Conservation (phyloP, 2,888 invertebrate species). For the Eristalis pertinax region DNA sequence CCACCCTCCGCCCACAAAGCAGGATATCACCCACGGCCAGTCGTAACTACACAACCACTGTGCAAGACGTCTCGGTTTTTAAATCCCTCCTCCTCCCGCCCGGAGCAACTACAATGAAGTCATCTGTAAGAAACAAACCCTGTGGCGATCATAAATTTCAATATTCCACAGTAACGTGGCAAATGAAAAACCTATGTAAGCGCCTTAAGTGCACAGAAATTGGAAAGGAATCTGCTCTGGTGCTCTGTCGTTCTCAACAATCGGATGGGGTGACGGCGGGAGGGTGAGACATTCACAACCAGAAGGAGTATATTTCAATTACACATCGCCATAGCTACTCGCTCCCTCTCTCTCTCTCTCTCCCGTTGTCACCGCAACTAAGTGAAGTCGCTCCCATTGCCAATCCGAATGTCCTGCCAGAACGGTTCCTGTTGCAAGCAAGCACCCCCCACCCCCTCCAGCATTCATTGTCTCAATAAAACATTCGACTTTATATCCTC, state of each 20-base stretch:
- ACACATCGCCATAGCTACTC: constrained; percentile 20
- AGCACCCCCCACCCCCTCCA: neutral
- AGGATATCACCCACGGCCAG: neutral
- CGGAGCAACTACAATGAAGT: neutral
- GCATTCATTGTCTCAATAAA: constrained; percentile 57
- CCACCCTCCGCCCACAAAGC: too few relatives aligned
- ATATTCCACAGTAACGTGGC: constrained; percentile 43
- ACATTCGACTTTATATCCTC: constrained; percentile 56
- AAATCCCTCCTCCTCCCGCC: neutral
- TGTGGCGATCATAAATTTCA: constrained; percentile 53
- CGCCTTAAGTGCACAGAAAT: constrained; percentile 51
- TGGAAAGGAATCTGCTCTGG: constrained; percentile 22
- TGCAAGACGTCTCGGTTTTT: neutral
- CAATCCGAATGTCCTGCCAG: neutral
- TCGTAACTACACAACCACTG: neutral
- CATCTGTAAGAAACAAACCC: neutral
- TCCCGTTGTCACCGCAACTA: constrained; percentile 17
- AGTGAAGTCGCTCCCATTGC: constrained; percentile 10
- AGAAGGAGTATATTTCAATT: constrained; percentile 63
- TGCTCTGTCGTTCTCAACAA: neutral
- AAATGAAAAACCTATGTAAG: constrained; percentile 47
- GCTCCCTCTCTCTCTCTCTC: too few relatives aligned
- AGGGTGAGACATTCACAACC: constrained; percentile 1
- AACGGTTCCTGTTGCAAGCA: neutral
- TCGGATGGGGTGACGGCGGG: too few relatives aligned